Conservation (phyloP, 1,140 invertebrate genomes). For the Tenebrio molitor region DNA sequence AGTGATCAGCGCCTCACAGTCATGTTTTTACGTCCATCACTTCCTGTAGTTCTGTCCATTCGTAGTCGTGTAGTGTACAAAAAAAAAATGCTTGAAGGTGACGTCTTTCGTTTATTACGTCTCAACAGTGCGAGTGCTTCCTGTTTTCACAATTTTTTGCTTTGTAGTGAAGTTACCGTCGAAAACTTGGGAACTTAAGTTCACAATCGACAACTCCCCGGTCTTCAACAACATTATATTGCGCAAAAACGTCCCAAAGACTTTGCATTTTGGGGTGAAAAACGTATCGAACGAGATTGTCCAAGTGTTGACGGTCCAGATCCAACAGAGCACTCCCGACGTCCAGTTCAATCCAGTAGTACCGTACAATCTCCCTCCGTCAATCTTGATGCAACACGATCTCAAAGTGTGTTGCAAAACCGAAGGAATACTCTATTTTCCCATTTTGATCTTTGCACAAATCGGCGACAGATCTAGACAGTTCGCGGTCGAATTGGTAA, state of each 20-base stretch:
- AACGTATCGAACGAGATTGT: not conserved
- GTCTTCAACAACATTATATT: not conserved
- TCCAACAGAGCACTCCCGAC: not conserved
- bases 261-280: not conserved
- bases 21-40: too few species aligned
- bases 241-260: constrained; percentile 9
- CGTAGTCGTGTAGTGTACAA: too few species aligned
- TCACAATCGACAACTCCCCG: not conserved
- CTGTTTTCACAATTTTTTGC: too few species aligned
- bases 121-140: too few species aligned
- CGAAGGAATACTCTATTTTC: not conserved
- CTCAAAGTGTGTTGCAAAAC: not conserved
- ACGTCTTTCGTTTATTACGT: too few species aligned
- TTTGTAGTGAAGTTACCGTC: too few species aligned
- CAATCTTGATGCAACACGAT: not conserved
- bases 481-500: not conserved
- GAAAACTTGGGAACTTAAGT: not conserved
- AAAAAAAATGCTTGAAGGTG: too few species aligned
- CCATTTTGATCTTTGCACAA: not conserved
- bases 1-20: too few species aligned
- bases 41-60: too few species aligned
- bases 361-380: too few species aligned
- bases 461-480: not conserved
- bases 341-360: too few species aligned
- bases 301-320: not conserved